Evolutionary conservation across 2,888 invertebrate genomes (phyloP), one percentile per base, ranked within the genome.

Genomic region (Amphipoea oculea): DNA sequence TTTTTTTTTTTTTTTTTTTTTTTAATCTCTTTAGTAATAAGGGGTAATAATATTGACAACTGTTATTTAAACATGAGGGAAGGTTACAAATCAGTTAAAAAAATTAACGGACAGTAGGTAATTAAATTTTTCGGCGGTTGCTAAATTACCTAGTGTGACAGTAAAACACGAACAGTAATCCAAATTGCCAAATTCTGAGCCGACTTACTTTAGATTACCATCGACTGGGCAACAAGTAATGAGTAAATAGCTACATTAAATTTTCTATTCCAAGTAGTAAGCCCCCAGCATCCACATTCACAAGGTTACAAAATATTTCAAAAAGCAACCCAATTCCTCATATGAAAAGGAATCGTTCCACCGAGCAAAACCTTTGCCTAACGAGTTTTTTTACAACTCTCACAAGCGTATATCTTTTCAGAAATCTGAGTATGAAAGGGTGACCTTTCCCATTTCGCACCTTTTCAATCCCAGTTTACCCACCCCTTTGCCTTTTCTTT

Each of bases 391-490:
- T 65, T 40, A 51, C 42, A 36, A 40, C 57, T 75, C 69, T 84
- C 67, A 84, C 4, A n/a, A 17, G 17, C 45, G 6, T 62, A n/a
- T n/a, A 67, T 84, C 74, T 81, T 77, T 86, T 80, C 72, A 84
- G 71, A 51, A 29, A 66, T 69, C 75, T 57, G n/a, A 40, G 20
- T n/a, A 36, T 84, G 40, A 84, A 84, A 73, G 72, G 72, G 29
- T 40, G 68, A 83, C 87, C 76, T 85, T 86, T 84, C 20, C 42
- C 76, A 45, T 72, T 83, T 80, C 69, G 20, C 51, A 57, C 67
- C 73, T 72, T 71, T 77, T 76, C 70, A 72, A n/a, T 17, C 23
- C 14, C 20, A 57, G 60, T 42, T 51, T 20, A 54, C 45, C 42
- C 20, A 42, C 11, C n/a, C 42, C 29, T 69, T 45, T 17, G 11